These are phyloP conservation scores for Colletes collaris DNA, from an alignment of 2,888 invertebrate species.

Conservation along the genomic window DNA sequence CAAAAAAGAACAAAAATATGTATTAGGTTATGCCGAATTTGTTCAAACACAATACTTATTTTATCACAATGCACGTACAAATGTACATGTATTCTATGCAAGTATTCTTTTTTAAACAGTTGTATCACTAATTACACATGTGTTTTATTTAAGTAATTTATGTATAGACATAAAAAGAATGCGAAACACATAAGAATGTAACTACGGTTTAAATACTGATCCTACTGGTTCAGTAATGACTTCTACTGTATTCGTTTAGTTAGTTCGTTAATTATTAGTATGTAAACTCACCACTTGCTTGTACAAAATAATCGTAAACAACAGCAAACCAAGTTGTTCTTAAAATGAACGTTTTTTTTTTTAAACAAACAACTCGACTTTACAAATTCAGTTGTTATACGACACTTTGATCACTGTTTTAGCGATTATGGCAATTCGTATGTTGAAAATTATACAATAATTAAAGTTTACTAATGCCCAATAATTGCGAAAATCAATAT, in stretches of 20 bases:
- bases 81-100: neutral
- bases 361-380: conserved; percentile 24
- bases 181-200: conserved; percentile 4
- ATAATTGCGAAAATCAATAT: conserved; percentile 13
- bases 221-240: neutral
- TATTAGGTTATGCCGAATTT: conserved; percentile 44
- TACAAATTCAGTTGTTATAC: conserved; percentile 29
- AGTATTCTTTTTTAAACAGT: neutral
- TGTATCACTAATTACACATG: conserved; percentile 1
- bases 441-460: conserved; percentile 8
- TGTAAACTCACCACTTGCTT: conserved; percentile 27
- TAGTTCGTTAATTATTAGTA: neutral
- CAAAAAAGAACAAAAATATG: conserved; percentile 1
- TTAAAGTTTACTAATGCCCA: conserved; percentile 11
- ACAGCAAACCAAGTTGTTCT: conserved; percentile 21
- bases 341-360: conserved; percentile 28
- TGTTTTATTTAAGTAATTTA: neutral
- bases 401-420: conserved; percentile 29
- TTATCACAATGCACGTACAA: conserved; percentile 1
- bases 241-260: neutral
- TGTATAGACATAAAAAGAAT: neutral
- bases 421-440: neutral
- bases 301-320: conserved; percentile 36
- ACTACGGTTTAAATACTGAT: neutral
- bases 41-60: conserved; percentile 8